These are phyloP conservation scores for Spea multiplicata DNA, from an alignment of 2,113 vertebrate genomes.

Conservation along the genomic window DNA sequence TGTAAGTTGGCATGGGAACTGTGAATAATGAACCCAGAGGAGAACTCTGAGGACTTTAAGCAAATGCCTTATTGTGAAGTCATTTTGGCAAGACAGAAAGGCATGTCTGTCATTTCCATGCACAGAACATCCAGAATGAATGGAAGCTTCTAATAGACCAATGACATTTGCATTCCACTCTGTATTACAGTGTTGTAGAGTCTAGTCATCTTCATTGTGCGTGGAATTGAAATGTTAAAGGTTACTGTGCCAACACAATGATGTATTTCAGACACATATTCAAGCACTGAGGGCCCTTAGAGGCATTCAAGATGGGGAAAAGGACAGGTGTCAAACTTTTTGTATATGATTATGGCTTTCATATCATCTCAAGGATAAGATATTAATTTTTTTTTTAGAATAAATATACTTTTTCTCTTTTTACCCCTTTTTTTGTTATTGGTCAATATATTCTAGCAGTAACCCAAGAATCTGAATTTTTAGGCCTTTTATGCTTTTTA, in stretches of 20 bases:
- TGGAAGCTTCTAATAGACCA: constrained; percentile 30
- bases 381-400: neutral
- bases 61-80: constrained; percentile 33
- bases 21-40: constrained; percentile 23
- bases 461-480: neutral
- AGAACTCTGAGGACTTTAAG: constrained; percentile 9
- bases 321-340: neutral
- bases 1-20: constrained; percentile 22
- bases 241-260: constrained; percentile 31
- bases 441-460: neutral
- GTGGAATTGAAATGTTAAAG: constrained; percentile 26
- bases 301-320: neutral
- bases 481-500: too few species aligned
- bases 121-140: constrained; percentile 21
- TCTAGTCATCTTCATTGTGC: constrained; percentile 17
- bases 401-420: neutral
- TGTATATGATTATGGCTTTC: neutral
- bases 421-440: neutral
- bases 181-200: constrained; percentile 27
- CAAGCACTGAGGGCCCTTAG: neutral
- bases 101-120: constrained; percentile 28
- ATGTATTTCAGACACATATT: constrained; percentile 17
- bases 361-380: neutral
- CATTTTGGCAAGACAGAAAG: constrained; percentile 32
- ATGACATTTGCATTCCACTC: constrained; percentile 36